Conservation (phyloP, 2,888 invertebrate species). For the Tipula lateralis region DNA sequence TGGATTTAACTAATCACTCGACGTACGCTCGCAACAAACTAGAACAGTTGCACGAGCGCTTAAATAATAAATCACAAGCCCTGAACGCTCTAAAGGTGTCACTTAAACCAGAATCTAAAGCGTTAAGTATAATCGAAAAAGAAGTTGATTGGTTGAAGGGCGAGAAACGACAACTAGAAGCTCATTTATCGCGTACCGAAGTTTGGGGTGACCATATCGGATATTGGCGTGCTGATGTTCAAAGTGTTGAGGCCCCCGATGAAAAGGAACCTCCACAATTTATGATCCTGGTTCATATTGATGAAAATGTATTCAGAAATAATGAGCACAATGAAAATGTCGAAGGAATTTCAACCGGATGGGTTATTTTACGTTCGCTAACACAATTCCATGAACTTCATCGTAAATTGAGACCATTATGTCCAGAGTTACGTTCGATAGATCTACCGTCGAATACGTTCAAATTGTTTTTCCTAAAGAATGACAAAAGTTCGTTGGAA, state of each 20-base stretch:
- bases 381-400: slow-evolving; percentile 67
- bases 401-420: slow-evolving; percentile 75
- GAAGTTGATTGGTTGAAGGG: slow-evolving; percentile 79
- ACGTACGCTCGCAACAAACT: slow-evolving; percentile 76
- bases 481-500: slow-evolving; percentile 72
- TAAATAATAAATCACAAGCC: slow-evolving; percentile 78
- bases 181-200: slow-evolving; percentile 79
- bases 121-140: slow-evolving; percentile 70
- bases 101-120: slow-evolving; percentile 76
- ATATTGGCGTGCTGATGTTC: slow-evolving; percentile 79
- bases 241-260: slow-evolving; percentile 65
- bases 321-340: slow-evolving; percentile 53
- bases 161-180: slow-evolving; percentile 75
- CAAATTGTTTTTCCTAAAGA: slow-evolving; percentile 77
- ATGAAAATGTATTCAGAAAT: slow-evolving; percentile 52
- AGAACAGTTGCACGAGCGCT: slow-evolving; percentile 75
- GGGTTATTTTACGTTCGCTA: slow-evolving; percentile 61
- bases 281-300: slow-evolving; percentile 74
- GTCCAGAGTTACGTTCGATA: slow-evolving; percentile 71
- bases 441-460: slow-evolving; percentile 74
- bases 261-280: slow-evolving; percentile 60
- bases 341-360: slow-evolving; percentile 57
- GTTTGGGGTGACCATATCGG: slow-evolving; percentile 88
- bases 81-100: slow-evolving; percentile 76
- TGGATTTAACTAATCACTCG: slow-evolving; percentile 76